phyloP scores from a whole-genome alignment of 2,797 vertebrate genomes.

The Xenopus petersii region DNA sequence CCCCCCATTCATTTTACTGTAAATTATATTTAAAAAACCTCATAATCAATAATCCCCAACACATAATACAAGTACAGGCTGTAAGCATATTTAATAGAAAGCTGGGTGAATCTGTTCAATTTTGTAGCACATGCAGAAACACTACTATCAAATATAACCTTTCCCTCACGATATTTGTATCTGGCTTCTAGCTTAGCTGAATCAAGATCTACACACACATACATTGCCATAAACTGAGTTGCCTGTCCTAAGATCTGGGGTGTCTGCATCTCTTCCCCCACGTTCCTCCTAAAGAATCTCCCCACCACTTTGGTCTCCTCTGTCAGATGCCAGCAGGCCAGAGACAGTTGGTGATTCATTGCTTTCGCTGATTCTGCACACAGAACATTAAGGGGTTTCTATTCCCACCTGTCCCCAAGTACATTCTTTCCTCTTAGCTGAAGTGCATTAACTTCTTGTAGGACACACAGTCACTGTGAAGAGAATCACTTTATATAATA shows the following conservation, averaged over 20 bases:
- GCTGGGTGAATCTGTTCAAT: too few relatives aligned
- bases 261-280: background rate
- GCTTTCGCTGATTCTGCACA: conserved; percentile 8
- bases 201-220: too few relatives aligned
- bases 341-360: conserved; percentile 18
- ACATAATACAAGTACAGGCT: too few relatives aligned
- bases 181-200: too few relatives aligned
- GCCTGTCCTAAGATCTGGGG: background rate
- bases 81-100: too few relatives aligned
- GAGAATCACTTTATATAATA: conserved; percentile 60
- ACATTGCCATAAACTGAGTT: background rate
- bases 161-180: too few relatives aligned
- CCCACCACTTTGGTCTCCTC: background rate
- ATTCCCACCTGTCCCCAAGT: conserved; percentile 14
- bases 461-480: conserved; percentile 59
- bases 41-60: too few relatives aligned
- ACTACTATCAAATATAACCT: too few relatives aligned
- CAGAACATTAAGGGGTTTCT: background rate
- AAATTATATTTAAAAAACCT: too few relatives aligned
- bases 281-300: background rate
- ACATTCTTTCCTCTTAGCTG: background rate
- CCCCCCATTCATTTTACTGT: too few relatives aligned
- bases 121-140: too few relatives aligned
- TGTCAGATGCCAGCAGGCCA: background rate
- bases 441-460: conserved; percentile 32